Evolutionary conservation across 2,888 invertebrate genomes (phyloP).

Genomic region (Pyrgus malvae): DNA sequence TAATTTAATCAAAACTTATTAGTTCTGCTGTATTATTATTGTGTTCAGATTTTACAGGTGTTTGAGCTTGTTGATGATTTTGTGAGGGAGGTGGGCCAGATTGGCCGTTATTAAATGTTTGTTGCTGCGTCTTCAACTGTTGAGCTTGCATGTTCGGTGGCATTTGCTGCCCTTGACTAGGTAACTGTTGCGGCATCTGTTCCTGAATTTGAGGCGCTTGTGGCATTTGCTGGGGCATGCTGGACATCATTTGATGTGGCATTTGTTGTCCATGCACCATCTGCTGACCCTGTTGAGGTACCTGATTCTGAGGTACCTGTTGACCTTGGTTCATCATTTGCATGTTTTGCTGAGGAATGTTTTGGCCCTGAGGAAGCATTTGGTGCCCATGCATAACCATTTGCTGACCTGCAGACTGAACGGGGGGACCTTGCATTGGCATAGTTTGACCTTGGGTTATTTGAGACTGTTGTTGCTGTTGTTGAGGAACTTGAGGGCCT

Average conservation of each 20-base stretch:
- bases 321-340: slow-evolving; percentile 48
- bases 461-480: slow-evolving; percentile 41
- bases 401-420: slow-evolving; percentile 47
- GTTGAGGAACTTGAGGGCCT: slow-evolving; percentile 38
- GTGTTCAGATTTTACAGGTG: slow-evolving; percentile 63
- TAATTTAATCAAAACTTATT: slow-evolving; percentile 88
- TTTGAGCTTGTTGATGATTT: slow-evolving; percentile 47
- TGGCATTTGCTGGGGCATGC: slow-evolving; percentile 39
- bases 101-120: slow-evolving; percentile 43
- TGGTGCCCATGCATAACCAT: slow-evolving; percentile 56
- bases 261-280: slow-evolving; percentile 42
- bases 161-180: slow-evolving; percentile 35
- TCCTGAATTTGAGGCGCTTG: slow-evolving; percentile 40
- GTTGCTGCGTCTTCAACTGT: slow-evolving; percentile 37
- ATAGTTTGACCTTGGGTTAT: slow-evolving; percentile 46
- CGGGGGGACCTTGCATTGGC: slow-evolving; percentile 46
- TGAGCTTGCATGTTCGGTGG: slow-evolving; percentile 36
- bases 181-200: slow-evolving; percentile 39
- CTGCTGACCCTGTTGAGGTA: slow-evolving; percentile 42
- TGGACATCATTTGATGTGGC: slow-evolving; percentile 37
- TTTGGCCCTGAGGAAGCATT: slow-evolving; percentile 43
- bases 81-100: slow-evolving; percentile 39
- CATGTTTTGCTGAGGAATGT: slow-evolving; percentile 48
- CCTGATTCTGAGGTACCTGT: slow-evolving; percentile 51
- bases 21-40: slow-evolving; percentile 87